Evolutionary conservation across 2,888 invertebrate genomes (phyloP).

Genomic region (Acleris laterana): DNA sequence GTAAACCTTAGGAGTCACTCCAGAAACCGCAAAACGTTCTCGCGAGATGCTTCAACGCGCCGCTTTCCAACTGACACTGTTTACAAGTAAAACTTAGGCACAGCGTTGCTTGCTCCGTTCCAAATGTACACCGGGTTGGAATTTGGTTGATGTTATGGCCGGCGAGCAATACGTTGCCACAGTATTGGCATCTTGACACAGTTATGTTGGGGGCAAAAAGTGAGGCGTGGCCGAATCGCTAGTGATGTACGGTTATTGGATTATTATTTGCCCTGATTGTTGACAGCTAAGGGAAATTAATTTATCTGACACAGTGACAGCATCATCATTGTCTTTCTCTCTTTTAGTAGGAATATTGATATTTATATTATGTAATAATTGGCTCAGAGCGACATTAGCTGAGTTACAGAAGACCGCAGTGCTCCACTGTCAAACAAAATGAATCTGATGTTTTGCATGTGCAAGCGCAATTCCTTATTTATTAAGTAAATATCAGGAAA

Average conservation of each 20-base stretch:
- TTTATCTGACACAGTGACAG: no score
- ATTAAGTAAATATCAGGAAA: no score
- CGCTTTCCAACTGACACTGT: conserved; percentile 35
- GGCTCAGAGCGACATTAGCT: neutral
- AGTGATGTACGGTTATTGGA: conserved; percentile 44
- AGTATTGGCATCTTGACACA: conserved; percentile 64
- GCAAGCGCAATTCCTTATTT: no score
- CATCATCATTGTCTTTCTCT: no score
- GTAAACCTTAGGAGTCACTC: conserved; percentile 63
- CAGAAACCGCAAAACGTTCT: conserved; percentile 70
- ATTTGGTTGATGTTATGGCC: conserved; percentile 37
- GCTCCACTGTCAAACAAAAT: no score
- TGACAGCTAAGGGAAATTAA: no score
- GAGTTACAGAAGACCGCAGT: no score
- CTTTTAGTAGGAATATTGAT: neutral
- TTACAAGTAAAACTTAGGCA: conserved; percentile 3
- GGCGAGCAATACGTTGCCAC: conserved; percentile 22
- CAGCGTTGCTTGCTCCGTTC: conserved; percentile 31
- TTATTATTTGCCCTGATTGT: neutral
- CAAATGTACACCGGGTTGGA: conserved; percentile 8
- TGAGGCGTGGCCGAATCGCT: conserved; percentile 51
- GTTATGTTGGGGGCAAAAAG: conserved; percentile 54
- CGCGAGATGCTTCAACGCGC: conserved; percentile 49
- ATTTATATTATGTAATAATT: neutral
- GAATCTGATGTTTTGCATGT: no score